These are phyloP conservation scores for Hypsibius dujardini DNA, from an alignment of 1,140 invertebrate genomes.

Conservation along the genomic window DNA sequence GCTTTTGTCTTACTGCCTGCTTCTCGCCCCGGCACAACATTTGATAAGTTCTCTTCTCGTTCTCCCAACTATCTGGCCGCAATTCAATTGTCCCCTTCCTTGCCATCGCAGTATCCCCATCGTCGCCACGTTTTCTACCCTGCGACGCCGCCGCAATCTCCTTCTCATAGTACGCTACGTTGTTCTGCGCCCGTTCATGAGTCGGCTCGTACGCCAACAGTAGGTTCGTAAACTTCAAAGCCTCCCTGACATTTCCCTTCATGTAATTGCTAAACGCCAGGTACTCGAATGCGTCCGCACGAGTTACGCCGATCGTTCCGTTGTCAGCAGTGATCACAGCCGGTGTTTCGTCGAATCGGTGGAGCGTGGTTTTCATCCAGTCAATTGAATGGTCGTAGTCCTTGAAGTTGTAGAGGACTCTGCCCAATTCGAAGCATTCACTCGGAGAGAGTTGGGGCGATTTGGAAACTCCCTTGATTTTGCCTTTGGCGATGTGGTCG, in stretches of 20 bases:
- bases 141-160: slow-evolving; percentile 41
- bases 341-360: background rate
- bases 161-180: slow-evolving; percentile 34
- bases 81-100: background rate
- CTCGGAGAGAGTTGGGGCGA: background rate
- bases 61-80: slow-evolving; percentile 14
- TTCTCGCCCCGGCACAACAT: slow-evolving; percentile 74
- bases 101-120: slow-evolving; percentile 22
- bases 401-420: slow-evolving; percentile 10
- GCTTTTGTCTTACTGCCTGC: slow-evolving; percentile 29
- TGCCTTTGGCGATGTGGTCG: background rate
- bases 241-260: slow-evolving; percentile 62
- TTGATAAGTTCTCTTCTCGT: slow-evolving; percentile 47
- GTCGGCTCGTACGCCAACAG: slow-evolving; percentile 40
- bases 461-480: background rate
- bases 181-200: slow-evolving; percentile 29
- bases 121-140: slow-evolving; percentile 21
- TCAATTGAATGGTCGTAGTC: slow-evolving; percentile 5
- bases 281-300: slow-evolving; percentile 80
- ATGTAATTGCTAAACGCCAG: slow-evolving; percentile 84
- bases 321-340: too few relatives aligned
- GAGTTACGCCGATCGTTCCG: slow-evolving; percentile 27
- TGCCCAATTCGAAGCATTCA: slow-evolving; percentile 1
- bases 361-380: background rate
- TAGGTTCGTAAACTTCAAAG: slow-evolving; percentile 75